Percentiles rank a stretch among this genome's conserved stretches.
phyloP scores from a whole-genome alignment of 2,797 vertebrate genomes.

The Poecilia velifera region DNA sequence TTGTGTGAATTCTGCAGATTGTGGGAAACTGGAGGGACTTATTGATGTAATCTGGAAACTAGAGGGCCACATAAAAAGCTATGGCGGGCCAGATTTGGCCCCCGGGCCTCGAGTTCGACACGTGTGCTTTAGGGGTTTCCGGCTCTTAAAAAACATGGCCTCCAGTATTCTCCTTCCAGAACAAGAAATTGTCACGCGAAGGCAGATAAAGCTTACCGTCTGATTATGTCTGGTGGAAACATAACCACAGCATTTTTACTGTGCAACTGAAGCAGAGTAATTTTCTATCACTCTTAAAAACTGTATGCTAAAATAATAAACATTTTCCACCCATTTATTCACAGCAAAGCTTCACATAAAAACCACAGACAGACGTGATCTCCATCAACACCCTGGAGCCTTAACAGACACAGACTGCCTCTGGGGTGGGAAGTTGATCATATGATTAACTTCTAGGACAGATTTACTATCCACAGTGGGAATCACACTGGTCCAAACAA shows the following conservation, averaged over 20 bases:
- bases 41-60: too few relatives aligned
- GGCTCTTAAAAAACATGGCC: constrained; percentile 7
- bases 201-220: background rate
- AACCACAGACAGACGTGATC: background rate
- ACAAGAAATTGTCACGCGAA: background rate
- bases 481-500: constrained; percentile 3
- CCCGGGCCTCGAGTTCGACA: too few relatives aligned
- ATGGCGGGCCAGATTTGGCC: too few relatives aligned
- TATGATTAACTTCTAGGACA: background rate
- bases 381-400: background rate
- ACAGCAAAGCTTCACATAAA: background rate
- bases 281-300: background rate
- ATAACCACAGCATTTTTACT: background rate
- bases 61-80: too few relatives aligned
- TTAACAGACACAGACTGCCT: background rate
- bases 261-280: background rate
- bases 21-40: too few relatives aligned
- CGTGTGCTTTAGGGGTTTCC: background rate
- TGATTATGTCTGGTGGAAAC: background rate
- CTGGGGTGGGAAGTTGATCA: background rate
- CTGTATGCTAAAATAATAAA: background rate
- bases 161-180: background rate
- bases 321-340: background rate
- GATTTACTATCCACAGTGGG: background rate
- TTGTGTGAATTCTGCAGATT: too few relatives aligned